These are phyloP conservation scores for Litoditis marina DNA, from an alignment of 2,888 invertebrate species.

Conservation along the genomic window DNA sequence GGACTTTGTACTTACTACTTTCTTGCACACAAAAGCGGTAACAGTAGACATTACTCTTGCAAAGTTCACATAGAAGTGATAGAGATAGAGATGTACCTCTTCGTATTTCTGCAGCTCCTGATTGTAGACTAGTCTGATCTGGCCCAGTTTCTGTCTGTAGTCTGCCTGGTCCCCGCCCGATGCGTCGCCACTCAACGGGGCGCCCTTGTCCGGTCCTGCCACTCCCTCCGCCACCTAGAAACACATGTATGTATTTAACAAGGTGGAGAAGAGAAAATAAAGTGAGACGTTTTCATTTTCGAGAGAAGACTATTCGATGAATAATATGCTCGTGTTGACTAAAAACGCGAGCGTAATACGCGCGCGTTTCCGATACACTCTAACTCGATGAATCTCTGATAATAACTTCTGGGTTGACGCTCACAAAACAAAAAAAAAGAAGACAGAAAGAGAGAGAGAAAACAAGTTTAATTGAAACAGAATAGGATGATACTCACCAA, in stretches of 20 bases:
- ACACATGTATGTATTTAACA: neutral
- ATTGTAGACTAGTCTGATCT: constrained; percentile 97
- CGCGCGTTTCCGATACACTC: too few species aligned
- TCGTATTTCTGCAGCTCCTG: constrained; percentile 99
- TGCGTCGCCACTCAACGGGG: constrained; percentile 44
- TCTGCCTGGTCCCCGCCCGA: constrained; percentile 83
- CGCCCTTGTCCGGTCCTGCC: constrained; percentile 87
- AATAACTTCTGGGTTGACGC: neutral
- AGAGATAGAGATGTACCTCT: too few species aligned
- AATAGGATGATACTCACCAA: constrained; percentile 64
- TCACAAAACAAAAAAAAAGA: neutral
- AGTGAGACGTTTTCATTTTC: neutral
- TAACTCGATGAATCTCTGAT: too few species aligned
- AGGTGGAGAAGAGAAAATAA: neutral
- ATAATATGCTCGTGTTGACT: too few species aligned
- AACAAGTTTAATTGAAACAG: too few species aligned
- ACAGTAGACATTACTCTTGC: too few species aligned
- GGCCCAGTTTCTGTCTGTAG: constrained; percentile 94
- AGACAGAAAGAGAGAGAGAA: neutral
- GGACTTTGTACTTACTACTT: too few species aligned
- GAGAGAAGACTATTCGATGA: too few species aligned
- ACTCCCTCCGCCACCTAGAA: constrained; percentile 80
- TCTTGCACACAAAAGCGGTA: too few species aligned
- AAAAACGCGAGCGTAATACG: too few species aligned
- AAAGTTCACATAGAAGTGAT: too few species aligned